Base-by-base conservation (phyloP, 1,140 invertebrate genomes). In the Drosophila pseudoobscura region DNA sequence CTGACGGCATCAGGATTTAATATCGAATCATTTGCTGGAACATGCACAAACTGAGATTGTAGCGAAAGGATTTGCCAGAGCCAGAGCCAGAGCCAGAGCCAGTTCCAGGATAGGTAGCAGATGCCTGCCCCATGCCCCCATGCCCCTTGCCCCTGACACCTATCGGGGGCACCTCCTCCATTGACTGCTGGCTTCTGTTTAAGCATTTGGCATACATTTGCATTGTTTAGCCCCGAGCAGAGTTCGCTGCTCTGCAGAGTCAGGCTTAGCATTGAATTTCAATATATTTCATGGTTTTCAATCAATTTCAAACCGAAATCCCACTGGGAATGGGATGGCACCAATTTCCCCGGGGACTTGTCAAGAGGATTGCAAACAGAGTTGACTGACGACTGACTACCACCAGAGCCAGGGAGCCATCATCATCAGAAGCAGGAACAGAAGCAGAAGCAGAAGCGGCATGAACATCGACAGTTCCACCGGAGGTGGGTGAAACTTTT, bases 241-340 rank as follows among this genome's bases (percentile, higher is more conserved):
- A 46, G 65, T 51, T 41, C 5, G 6, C 5, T 39, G 46, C 46
- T 13, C 31, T 20, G 47, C 58, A 5, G 17, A 51, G 46, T 55
- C 53, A 26, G 22, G 60, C 55, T 62, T 57, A 84, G 76, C 80
- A 85, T 84, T 85, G 77, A 85, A 80, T 85, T 85, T 85, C 82
- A 85, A 85, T 85, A 82, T 71, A 87, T 87, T 87, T 87, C 83
- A 87, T 83, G 82, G 78, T 69, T 87, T 83, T 87, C 83, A 87
- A 87, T 87, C 82, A 87, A 88, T 88, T 88, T 87, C 77, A 80
- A 77, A 77, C 55, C 69, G 53, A 58, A 71, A 53, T 75, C 75
- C 59, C 70, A 60, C 51, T 55, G 59, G 82, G 69, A 49, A 62
- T 39, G 35, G 35, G 11, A 35, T 29, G 64, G 58, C 63, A 64